Percentiles rank a stretch among this genome's conserved stretches.
phyloP scores from a whole-genome alignment of 2,113 vertebrate species.

The Cottus gobio region DNA sequence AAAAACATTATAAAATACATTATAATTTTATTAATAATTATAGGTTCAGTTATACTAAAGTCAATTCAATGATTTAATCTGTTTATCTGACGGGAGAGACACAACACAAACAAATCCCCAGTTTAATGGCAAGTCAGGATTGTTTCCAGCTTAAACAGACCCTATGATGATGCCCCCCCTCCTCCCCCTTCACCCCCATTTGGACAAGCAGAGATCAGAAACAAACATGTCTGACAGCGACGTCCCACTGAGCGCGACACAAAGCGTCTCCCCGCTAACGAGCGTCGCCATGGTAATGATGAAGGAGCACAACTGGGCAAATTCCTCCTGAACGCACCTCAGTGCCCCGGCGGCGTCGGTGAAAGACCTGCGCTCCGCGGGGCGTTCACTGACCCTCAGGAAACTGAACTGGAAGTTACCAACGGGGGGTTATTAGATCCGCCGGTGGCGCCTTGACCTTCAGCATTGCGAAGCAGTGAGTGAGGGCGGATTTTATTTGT shows the following conservation, averaged over 20 bases:
- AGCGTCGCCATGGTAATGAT: slow-evolving; percentile 68
- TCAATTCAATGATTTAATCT: not conserved
- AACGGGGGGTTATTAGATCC: slow-evolving; percentile 57
- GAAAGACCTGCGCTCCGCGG: slow-evolving; percentile 58
- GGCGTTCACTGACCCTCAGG: slow-evolving; percentile 64
- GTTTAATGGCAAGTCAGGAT: not conserved
- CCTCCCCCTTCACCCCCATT: not conserved
- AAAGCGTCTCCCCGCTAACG: slow-evolving; percentile 60
- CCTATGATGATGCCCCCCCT: not conserved
- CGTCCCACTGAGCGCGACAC: slow-evolving; percentile 40
- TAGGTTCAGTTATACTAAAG: not conserved
- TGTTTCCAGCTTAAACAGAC: not conserved
- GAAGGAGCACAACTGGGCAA: slow-evolving; percentile 45
- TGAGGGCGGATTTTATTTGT: slow-evolving; percentile 56
- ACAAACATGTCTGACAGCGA: slow-evolving; percentile 50
- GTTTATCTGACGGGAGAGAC: not conserved
- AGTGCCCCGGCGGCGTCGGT: slow-evolving; percentile 62
- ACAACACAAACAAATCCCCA: not conserved
- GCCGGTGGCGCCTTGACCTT: slow-evolving; percentile 48
- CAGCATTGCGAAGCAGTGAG: slow-evolving; percentile 15
- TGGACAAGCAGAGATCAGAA: slow-evolving; percentile 52
- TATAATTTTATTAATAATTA: not conserved
- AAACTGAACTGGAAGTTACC: slow-evolving; percentile 70
- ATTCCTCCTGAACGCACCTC: slow-evolving; percentile 54
- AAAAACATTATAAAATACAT: too few species aligned